A percentile compares a stretch with the other conserved stretches of the same genome.
phyloP scores from a whole-genome alignment of 2,113 vertebrate species.

The Etheostoma cragini region DNA sequence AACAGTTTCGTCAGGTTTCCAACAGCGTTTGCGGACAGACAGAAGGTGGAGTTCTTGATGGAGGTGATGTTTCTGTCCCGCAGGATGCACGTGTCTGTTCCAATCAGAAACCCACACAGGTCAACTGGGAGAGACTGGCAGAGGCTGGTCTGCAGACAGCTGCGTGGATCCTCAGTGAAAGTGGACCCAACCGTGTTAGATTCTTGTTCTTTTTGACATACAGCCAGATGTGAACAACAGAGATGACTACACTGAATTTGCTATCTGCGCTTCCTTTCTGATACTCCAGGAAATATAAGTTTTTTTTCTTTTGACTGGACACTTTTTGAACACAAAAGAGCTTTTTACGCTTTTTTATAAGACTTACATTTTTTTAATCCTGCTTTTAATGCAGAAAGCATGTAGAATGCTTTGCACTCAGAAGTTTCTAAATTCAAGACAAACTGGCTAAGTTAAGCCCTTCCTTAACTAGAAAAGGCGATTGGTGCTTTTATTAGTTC shows the following conservation, averaged over 20 bases:
- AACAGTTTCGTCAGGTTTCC: slow-evolving; percentile 91
- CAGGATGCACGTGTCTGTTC: slow-evolving; percentile 92
- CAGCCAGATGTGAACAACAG: neutral
- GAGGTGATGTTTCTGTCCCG: slow-evolving; percentile 90
- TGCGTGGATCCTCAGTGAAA: neutral
- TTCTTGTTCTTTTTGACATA: neutral
- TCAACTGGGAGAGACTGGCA: slow-evolving; percentile 45
- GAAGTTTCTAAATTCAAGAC: neutral
- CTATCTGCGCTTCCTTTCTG: neutral
- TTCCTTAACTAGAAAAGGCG: no score
- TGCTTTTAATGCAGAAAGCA: neutral
- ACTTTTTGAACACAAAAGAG: neutral
- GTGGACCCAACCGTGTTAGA: neutral
- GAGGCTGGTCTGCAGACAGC: slow-evolving; percentile 1
- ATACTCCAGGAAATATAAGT: neutral
- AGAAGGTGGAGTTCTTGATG: slow-evolving; percentile 94
- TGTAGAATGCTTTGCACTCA: neutral
- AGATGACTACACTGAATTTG: neutral
- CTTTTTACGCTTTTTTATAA: neutral
- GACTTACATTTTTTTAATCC: neutral
- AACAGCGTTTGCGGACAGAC: slow-evolving; percentile 90
- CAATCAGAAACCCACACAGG: slow-evolving; percentile 69
- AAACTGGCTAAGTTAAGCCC: neutral
- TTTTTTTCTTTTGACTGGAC: neutral
- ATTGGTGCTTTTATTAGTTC: no score